A percentile compares a stretch with the other conserved stretches of the same genome.
Evolutionary conservation across 2,888 invertebrate species (phyloP).

Genomic region (Biston betularia): DNA sequence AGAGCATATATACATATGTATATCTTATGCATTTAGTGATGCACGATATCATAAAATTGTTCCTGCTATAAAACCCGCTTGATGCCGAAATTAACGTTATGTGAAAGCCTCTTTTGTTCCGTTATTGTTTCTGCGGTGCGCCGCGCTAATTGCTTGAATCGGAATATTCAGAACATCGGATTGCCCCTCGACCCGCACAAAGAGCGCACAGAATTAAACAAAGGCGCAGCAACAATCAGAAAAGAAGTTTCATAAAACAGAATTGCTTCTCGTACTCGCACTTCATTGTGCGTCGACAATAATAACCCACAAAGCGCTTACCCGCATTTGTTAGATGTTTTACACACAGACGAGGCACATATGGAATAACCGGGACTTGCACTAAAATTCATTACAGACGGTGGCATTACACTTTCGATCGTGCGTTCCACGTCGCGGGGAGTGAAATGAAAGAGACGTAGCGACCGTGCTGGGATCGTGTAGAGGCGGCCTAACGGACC

Average conservation of each 20-base stretch:
- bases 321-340: conserved; percentile 59
- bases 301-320: conserved; percentile 74
- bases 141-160: conserved; percentile 63
- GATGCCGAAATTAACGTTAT: conserved; percentile 23
- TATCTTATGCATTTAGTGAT: neutral
- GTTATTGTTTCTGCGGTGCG: conserved; percentile 47
- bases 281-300: conserved; percentile 74
- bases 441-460: conserved; percentile 50
- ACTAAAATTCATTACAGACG: conserved; percentile 61
- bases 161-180: conserved; percentile 57
- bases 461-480: conserved; percentile 43
- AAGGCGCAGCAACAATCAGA: conserved; percentile 64
- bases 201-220: conserved; percentile 65
- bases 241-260: conserved; percentile 71
- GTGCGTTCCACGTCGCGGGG: conserved; percentile 48
- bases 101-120: conserved; percentile 46
- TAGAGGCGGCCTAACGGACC: conserved; percentile 55
- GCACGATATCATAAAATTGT: conserved; percentile 26
- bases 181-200: conserved; percentile 68
- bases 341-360: conserved; percentile 55
- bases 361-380: conserved; percentile 59
- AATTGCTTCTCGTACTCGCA: conserved; percentile 68
- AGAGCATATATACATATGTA: no score
- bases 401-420: conserved; percentile 46
- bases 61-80: conserved; percentile 32